Conservation (phyloP, 2,113 vertebrate genomes). For the Phycodurus eques region DNA sequence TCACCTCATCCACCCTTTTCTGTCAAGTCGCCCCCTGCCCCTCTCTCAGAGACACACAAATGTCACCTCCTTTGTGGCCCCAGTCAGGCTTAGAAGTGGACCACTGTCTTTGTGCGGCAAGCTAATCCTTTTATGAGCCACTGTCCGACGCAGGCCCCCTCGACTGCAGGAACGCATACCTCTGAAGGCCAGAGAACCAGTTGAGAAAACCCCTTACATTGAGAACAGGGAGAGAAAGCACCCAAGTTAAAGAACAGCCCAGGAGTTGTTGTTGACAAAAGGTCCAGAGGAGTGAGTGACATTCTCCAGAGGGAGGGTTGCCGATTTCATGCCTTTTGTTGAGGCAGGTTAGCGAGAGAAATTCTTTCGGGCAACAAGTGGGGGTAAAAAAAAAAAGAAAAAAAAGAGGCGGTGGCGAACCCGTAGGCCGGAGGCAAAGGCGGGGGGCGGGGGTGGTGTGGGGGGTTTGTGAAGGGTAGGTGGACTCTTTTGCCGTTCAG, state of each 20-base stretch:
- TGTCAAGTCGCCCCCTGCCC: conserved; percentile 69
- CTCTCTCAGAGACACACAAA: conserved; percentile 2
- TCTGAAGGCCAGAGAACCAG: conserved; percentile 4
- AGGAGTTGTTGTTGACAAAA: conserved; percentile 74
- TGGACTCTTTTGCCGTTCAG: conserved; percentile 82
- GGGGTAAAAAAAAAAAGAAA: conserved; percentile 56
- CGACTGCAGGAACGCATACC: conserved; percentile 4
- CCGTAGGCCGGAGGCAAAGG: conserved; percentile 71
- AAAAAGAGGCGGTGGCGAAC: conserved; percentile 74
- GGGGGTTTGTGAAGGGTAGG: neutral
- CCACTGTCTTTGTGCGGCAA: conserved; percentile 75
- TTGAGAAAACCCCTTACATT: conserved; percentile 7
- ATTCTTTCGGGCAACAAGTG: conserved; percentile 89
- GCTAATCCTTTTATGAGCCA: conserved; percentile 81
- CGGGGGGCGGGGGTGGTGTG: conserved; percentile 32
- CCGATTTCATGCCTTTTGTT: conserved; percentile 90
- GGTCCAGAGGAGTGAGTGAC: conserved; percentile 74
- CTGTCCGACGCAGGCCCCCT: conserved; percentile 64
- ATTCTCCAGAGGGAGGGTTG: conserved; percentile 75
- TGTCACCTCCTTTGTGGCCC: conserved; percentile 70
- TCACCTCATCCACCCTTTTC: conserved; percentile 75
- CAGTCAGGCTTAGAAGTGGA: conserved; percentile 74
- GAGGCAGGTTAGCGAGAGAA: conserved; percentile 76
- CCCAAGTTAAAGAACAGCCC: conserved; percentile 63
- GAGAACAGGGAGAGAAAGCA: neutral